These are phyloP conservation scores for Atethmia centrago DNA, from an alignment of 2,888 invertebrate species.

Conservation along the genomic window DNA sequence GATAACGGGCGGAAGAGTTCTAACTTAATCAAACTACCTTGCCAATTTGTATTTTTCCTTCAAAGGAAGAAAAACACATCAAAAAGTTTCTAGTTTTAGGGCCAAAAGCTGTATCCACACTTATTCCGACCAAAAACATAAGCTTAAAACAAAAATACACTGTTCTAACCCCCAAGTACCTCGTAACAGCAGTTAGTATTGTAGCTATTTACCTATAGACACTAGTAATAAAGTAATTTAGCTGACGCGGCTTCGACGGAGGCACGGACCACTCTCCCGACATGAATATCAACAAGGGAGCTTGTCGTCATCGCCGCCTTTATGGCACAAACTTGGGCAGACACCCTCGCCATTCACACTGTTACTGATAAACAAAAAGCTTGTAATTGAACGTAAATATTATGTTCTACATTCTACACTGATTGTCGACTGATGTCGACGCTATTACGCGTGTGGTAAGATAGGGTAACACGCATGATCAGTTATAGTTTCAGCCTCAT, in stretches of 20 bases:
- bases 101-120: not conserved
- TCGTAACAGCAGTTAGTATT: conserved; percentile 56
- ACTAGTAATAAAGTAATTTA: conserved; percentile 85
- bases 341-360: conserved; percentile 64
- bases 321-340: conserved; percentile 73
- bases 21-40: not conserved
- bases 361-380: conserved; percentile 59
- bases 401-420: conserved; percentile 14
- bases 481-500: not conserved
- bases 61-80: not conserved
- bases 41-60: not conserved
- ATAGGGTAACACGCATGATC: no score
- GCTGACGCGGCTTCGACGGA: conserved; percentile 77
- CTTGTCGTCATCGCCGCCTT: conserved; percentile 68
- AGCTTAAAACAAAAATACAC: conserved; percentile 18
- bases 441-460: not conserved
- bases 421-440: not conserved
- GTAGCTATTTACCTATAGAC: conserved; percentile 81
- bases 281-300: conserved; percentile 86
- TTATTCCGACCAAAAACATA: not conserved
- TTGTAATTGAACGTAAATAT: conserved; percentile 59
- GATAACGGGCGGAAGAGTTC: conserved; percentile 1
- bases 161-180: conserved; percentile 29
- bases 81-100: no score
- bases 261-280: conserved; percentile 72